Base-by-base conservation (phyloP, 2,888 invertebrate genomes). In the Epistrophe eligans region DNA sequence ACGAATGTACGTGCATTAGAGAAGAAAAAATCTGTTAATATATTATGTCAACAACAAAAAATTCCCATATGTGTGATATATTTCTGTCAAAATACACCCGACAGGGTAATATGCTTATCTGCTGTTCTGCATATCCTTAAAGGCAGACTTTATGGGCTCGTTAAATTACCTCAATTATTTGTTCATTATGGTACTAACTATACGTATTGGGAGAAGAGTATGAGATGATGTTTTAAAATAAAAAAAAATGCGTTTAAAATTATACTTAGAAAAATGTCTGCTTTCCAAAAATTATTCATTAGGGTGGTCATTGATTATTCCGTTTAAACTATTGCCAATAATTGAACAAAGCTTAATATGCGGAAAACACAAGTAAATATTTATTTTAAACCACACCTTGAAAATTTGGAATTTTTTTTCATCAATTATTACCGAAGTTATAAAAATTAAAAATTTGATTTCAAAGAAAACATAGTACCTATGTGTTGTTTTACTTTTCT, bases 101-200 rank as follows among this genome's bases (percentile, higher is more conserved):
- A 40, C 8, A 62, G 83, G 70, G 55, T 70, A 73, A 48, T 70
- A 32, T 57, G 67, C 19, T 62, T 79, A 52, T 64, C 45, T 32
- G 9, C 38, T 77, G 43, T 38, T 40, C 32, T 28, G 40, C 35
- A 50, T 50, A 11, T 52, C 52, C 66, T 66, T 45, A 52, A 24
- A 67, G 73, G 66, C 80, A 73, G 52, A 62, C 24, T 11, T 55
- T 58, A 77, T 52, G 72, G 45, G 67, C 19, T 67, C 52, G 11
- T 79, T 72, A 66, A 77, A 83, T 73, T 73, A 58, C 52, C 67
- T 67, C 67, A 73, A 77, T 83, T 77, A 77, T 67, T 60, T 83
- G 72, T 66, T 72, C 72, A 67, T 83, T 77, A 73, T 35, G n/a
- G 15, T 50, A 19, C 35, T 66, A 8, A 64, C 45, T 40, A n/a